Conservation (phyloP, 2,888 invertebrate species). For the Agrotis puta region DNA sequence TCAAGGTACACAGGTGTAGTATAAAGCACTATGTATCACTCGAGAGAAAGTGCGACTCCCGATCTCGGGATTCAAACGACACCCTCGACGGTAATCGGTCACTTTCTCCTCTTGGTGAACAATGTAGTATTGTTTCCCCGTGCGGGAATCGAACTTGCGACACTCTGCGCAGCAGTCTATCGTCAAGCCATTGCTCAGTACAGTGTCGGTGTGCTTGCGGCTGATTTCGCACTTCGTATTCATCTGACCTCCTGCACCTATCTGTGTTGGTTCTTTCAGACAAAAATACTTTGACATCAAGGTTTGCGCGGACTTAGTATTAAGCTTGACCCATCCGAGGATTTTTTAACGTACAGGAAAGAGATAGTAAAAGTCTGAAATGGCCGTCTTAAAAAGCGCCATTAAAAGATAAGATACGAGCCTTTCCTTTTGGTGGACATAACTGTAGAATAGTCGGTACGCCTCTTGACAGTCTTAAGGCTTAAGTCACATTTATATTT, state of each 20-base stretch:
- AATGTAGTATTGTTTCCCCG: too few relatives aligned
- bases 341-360: slow-evolving; percentile 22
- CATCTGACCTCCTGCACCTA: neutral
- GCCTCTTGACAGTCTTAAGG: neutral
- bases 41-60: too few relatives aligned
- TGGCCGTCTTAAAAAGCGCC: slow-evolving; percentile 8
- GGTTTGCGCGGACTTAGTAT: neutral
- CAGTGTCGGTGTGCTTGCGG: too few relatives aligned
- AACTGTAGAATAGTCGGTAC: slow-evolving; percentile 1
- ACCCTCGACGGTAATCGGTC: too few relatives aligned
- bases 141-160: too few relatives aligned
- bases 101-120: too few relatives aligned
- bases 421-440: neutral
- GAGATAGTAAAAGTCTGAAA: slow-evolving; percentile 17
- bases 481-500: neutral
- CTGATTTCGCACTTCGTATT: too few relatives aligned
- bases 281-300: slow-evolving; percentile 18
- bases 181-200: too few relatives aligned
- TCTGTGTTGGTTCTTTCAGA: neutral
- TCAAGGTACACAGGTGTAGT: too few relatives aligned
- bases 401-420: slow-evolving; percentile 34
- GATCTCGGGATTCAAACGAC: too few relatives aligned
- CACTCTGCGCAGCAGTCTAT: too few relatives aligned
- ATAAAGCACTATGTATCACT: too few relatives aligned
- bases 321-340: slow-evolving; percentile 7